A percentile compares a stretch with the other conserved stretches of the same genome.
These are phyloP conservation scores for Sphenopsis melanotis DNA, from an alignment of 2,797 vertebrate species.

Conservation along the genomic window DNA sequence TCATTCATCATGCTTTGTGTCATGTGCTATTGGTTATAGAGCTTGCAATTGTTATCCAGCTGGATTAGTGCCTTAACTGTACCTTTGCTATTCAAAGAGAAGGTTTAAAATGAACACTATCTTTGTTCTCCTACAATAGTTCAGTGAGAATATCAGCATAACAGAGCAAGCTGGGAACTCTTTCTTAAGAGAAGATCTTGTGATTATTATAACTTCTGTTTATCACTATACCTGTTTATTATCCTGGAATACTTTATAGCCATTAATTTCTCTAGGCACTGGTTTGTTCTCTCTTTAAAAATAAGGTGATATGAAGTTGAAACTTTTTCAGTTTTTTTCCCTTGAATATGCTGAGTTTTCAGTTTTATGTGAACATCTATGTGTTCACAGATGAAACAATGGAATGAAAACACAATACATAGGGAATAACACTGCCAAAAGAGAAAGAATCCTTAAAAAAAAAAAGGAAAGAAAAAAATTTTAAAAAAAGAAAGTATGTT, in stretches of 20 bases:
- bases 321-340: background rate
- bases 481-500: too few species aligned
- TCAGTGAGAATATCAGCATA: conserved; percentile 10
- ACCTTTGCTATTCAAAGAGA: conserved; percentile 60
- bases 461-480: background rate
- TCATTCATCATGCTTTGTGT: conserved; percentile 32
- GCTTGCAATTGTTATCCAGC: conserved; percentile 44
- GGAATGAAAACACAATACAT: background rate
- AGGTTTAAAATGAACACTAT: conserved; percentile 20
- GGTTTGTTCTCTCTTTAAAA: background rate
- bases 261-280: background rate
- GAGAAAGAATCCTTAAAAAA: background rate
- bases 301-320: background rate
- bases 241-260: background rate
- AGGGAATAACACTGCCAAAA: background rate
- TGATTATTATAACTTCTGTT: conserved; percentile 16
- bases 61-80: conserved; percentile 44
- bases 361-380: background rate
- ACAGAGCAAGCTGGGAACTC: conserved; percentile 42
- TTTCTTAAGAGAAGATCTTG: conserved; percentile 39
- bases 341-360: background rate
- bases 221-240: conserved; percentile 26
- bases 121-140: conserved; percentile 31
- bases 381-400: background rate
- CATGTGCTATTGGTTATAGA: conserved; percentile 54